Base-by-base conservation (phyloP, 2,797 vertebrate genomes). In the Eulemur mongoz region DNA sequence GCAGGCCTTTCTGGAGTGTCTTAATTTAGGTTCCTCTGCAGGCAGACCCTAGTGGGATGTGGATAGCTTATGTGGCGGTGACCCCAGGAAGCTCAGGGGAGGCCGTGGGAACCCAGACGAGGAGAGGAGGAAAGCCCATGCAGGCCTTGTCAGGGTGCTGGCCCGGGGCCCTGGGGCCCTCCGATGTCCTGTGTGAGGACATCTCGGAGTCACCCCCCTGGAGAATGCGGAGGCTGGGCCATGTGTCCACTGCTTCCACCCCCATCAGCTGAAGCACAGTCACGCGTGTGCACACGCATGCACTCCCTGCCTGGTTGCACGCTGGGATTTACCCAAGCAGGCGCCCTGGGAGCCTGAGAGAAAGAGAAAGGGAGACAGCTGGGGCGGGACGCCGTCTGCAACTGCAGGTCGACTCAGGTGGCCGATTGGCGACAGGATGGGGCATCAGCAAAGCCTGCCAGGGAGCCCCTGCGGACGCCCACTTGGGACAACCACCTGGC, bases 341-440 rank as follows among this genome's bases (percentile, higher is more conserved):
- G 40, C 18, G 43, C 30, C 45, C n/a, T 27, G 20, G 78, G 32
- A 17, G 18, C 75, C 52, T 30, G 27, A 88, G 52, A 61, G 43
- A 52, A 17, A 78, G 70, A 79, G 18, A 4, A 10, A 20, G 52
- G 17, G 27, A 18, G 20, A 18, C 30, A 10, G 38, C 2, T 38
- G 8, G 43, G 25, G 10, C 17, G 27, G 14, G 32, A 20, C n/a
- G 4, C 65, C 27, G 0, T 20, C 38, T 10, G 2, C 2, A n/a
- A 25, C 45, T 7, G 12, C 12, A 40, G 52, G 59, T 80, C 23
- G 12, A 3, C 76, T 32, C 75, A 83, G 35, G 40, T 11, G n/a
- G 35, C 2, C 25, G 6, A 11, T 0, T 38, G 70, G 18, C 22
- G 4, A 18, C 14, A 50, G 22, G 80, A 12, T 0, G 9, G 38